A percentile compares a stretch with the other conserved stretches of the same genome.
Evolutionary conservation across 2,113 vertebrate genomes (phyloP).

Genomic region (Dipodomys stephensi): DNA sequence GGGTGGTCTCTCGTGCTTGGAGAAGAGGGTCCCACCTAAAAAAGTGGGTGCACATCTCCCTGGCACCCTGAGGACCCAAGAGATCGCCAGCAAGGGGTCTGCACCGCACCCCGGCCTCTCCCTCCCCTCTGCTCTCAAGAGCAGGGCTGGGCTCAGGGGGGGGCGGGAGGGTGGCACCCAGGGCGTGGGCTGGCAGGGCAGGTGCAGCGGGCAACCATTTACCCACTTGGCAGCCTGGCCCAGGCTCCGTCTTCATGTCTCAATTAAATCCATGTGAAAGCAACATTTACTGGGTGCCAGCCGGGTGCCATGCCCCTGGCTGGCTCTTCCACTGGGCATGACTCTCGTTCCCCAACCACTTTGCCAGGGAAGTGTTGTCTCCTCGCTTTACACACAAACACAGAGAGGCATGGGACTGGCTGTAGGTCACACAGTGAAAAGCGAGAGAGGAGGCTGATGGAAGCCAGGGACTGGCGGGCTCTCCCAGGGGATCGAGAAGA

Average conservation of each 20-base stretch:
- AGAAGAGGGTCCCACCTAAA: not conserved
- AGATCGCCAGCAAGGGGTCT: not conserved
- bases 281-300: not conserved
- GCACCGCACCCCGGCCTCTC: not conserved
- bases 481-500: not conserved
- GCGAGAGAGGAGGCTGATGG: not conserved
- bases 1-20: not conserved
- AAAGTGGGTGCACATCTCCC: not conserved
- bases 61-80: not conserved
- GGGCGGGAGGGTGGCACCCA: not conserved
- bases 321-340: not conserved
- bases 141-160: not conserved
- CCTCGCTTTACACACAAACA: not conserved
- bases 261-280: slow-evolving; percentile 50
- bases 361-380: not conserved
- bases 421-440: not conserved
- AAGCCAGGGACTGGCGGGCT: not conserved
- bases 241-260: not conserved
- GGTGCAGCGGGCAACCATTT: not conserved
- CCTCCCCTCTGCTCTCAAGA: not conserved
- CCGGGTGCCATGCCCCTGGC: not conserved
- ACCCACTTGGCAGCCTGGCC: slow-evolving; percentile 33
- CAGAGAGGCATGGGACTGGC: slow-evolving; percentile 2
- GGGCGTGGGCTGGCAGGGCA: not conserved
- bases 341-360: not conserved